These are phyloP conservation scores for Agrochola litura DNA, from an alignment of 2,888 invertebrate species.

Conservation along the genomic window DNA sequence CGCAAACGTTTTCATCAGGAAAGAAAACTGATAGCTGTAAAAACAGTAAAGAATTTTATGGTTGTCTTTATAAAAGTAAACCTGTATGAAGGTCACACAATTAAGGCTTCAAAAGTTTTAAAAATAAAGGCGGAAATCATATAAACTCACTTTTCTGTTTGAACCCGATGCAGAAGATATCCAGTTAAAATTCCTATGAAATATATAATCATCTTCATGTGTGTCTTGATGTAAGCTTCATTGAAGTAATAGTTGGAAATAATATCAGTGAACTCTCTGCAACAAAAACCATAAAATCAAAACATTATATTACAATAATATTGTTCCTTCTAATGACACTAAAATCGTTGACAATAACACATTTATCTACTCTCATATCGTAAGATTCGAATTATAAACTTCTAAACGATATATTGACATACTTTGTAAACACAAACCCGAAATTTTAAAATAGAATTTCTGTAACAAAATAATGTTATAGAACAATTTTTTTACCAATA, in stretches of 20 bases:
- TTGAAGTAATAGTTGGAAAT: conserved; percentile 92
- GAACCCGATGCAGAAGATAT: conserved; percentile 92
- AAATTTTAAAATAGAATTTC: too few relatives aligned
- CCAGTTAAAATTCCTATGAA: conserved; percentile 92
- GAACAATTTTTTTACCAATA: too few relatives aligned
- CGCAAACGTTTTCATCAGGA: conserved; percentile 76
- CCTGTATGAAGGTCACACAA: not conserved
- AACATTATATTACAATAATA: not conserved
- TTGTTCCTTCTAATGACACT: too few relatives aligned
- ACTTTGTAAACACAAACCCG: too few relatives aligned
- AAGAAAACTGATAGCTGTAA: conserved; percentile 82
- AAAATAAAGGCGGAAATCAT: not conserved
- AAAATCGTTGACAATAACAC: not conserved
- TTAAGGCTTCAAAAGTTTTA: not conserved
- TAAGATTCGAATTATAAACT: too few relatives aligned
- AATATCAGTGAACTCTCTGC: conserved; percentile 92
- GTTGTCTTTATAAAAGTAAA: not conserved
- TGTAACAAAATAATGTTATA: too few relatives aligned
- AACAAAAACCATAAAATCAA: conserved; percentile 67
- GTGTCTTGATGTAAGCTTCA: conserved; percentile 93
- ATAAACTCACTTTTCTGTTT: conserved; percentile 90
- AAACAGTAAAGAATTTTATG: not conserved
- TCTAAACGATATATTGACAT: too few relatives aligned
- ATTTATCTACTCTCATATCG: too few relatives aligned
- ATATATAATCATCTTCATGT: conserved; percentile 93